Evolutionary conservation across 2,888 invertebrate genomes (phyloP).

Genomic region (Coecobrya sp.): DNA sequence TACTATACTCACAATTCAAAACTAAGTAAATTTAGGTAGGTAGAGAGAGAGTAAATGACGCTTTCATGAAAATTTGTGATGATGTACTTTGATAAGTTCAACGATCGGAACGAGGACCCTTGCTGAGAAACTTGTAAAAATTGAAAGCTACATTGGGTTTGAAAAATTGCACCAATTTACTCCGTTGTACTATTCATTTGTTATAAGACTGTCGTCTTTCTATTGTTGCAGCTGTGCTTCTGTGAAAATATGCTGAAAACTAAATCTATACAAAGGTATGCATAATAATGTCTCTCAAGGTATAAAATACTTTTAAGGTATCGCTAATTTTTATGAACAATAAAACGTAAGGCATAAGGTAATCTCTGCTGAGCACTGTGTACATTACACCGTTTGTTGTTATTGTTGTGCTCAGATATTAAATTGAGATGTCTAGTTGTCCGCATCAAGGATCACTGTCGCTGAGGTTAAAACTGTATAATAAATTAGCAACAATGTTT

Average conservation of each 20-base stretch:
- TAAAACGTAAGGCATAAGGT: conserved; percentile 55
- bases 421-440: conserved; percentile 71
- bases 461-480: conserved; percentile 62
- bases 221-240: background rate
- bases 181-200: background rate
- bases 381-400: background rate
- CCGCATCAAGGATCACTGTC: conserved; percentile 61
- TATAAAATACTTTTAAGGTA: conserved; percentile 60
- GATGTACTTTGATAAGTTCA: conserved; percentile 44
- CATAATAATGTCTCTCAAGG: too few relatives aligned
- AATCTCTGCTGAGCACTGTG: background rate
- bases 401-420: background rate
- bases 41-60: conserved; percentile 14
- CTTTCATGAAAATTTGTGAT: conserved; percentile 33
- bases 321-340: conserved; percentile 67
- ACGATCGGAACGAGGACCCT: conserved; percentile 55
- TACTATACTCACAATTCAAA: too few relatives aligned
- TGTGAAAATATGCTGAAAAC: too few relatives aligned
- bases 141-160: conserved; percentile 52
- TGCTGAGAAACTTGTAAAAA: conserved; percentile 67
- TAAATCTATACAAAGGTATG: too few relatives aligned
- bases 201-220: background rate
- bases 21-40: background rate
- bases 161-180: conserved; percentile 65
- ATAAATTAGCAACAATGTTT: conserved; percentile 79